Conservation (phyloP, 2,797 vertebrate species). For the Acestrorhynchus altus region DNA sequence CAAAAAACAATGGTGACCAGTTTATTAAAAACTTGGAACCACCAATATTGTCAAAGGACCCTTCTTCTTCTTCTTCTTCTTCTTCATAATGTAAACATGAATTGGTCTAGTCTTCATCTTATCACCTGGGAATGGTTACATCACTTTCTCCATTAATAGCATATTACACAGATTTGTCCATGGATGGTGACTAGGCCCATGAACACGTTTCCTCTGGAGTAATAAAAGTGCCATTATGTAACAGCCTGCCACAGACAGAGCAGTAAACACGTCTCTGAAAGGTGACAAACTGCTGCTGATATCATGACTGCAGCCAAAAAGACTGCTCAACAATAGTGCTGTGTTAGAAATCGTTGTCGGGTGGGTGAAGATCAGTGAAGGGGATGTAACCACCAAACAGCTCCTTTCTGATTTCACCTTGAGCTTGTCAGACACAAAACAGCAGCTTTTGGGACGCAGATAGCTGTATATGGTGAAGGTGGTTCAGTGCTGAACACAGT, state of each 20-base stretch:
- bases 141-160: too few species aligned
- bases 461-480: too few species aligned
- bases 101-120: neutral
- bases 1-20: too few species aligned
- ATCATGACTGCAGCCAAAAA: neutral
- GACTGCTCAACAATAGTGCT: neutral
- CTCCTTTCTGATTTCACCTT: neutral
- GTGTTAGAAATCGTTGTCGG: neutral
- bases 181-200: too few species aligned
- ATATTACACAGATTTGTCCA: neutral
- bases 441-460: neutral
- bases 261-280: slow-evolving; percentile 19
- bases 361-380: neutral
- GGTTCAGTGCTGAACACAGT: too few species aligned
- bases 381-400: neutral
- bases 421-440: neutral
- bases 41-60: neutral
- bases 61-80: neutral
- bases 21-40: neutral
- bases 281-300: slow-evolving; percentile 15
- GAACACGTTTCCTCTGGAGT: slow-evolving; percentile 14
- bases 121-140: slow-evolving; percentile 1
- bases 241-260: slow-evolving; percentile 2
- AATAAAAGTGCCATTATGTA: slow-evolving; percentile 38
- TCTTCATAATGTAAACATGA: neutral